Conservation (phyloP, 1,140 invertebrate species). For the Caenorhabditis elegans region DNA sequence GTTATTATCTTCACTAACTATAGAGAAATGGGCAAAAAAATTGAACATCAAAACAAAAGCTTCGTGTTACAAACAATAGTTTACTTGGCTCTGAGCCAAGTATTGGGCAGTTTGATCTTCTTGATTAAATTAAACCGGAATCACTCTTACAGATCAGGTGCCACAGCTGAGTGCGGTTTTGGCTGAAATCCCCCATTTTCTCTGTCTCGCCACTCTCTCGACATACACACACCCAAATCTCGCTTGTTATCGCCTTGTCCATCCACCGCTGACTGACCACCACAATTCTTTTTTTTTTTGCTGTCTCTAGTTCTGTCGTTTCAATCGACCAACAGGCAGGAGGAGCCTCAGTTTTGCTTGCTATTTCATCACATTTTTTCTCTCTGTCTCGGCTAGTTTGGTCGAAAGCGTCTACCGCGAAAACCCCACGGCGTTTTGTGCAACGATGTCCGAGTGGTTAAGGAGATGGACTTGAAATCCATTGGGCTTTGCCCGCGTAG, state of each 20-base stretch:
- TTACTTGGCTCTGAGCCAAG: too few species aligned
- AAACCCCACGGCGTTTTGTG: background rate
- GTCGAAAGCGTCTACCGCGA: background rate
- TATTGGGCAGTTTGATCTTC: too few species aligned
- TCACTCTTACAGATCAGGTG: too few species aligned
- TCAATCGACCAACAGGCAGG: background rate
- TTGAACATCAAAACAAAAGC: too few species aligned
- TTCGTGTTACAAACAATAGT: too few species aligned
- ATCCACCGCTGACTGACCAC: background rate
- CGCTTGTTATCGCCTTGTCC: background rate
- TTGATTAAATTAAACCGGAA: too few species aligned
- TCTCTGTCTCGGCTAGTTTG: background rate
- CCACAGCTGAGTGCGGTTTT: too few species aligned
- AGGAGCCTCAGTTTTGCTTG: background rate
- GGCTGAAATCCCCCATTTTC: too few species aligned
- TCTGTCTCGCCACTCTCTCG: too few species aligned
- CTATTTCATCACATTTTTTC: background rate
- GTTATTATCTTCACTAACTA: too few species aligned
- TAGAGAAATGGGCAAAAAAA: too few species aligned
- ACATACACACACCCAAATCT: background rate
- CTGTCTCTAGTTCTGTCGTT: background rate
- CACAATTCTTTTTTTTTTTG: background rate
- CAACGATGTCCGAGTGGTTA: constrained; percentile 45
- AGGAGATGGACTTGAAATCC: constrained; percentile 48
- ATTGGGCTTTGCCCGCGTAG: constrained; percentile 48